Conservation (phyloP, 2,797 vertebrate genomes). For the Typhlichthys subterraneus region DNA sequence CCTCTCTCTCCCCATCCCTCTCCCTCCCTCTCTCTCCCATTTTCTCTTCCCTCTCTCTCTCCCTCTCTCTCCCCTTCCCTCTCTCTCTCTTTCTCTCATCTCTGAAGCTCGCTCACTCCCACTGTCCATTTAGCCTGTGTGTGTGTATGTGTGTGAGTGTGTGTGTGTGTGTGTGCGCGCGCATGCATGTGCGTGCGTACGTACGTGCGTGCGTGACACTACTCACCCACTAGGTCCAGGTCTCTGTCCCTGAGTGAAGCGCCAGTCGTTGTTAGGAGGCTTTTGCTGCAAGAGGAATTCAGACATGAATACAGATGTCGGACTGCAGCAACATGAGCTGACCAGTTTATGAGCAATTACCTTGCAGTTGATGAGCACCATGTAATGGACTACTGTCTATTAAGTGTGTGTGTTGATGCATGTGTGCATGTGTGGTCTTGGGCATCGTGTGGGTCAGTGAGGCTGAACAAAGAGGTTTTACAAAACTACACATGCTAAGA, state of each 20-base stretch:
- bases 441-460: constrained; percentile 9
- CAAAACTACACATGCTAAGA: constrained; percentile 26
- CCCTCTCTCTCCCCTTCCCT: constrained; percentile 13
- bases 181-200: background rate
- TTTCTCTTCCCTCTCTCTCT: constrained; percentile 7
- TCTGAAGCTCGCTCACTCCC: constrained; percentile 9
- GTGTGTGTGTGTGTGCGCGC: background rate
- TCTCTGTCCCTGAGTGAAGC: constrained; percentile 95
- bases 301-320: constrained; percentile 44
- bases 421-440: constrained; percentile 15
- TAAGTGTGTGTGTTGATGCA: constrained; percentile 17
- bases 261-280: constrained; percentile 97
- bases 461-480: constrained; percentile 34
- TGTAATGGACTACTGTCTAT: constrained; percentile 18
- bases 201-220: constrained; percentile 20
- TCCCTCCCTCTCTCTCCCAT: constrained; percentile 3
- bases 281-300: constrained; percentile 87
- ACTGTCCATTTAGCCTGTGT: constrained; percentile 2
- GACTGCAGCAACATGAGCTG: constrained; percentile 14
- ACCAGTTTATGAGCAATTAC: background rate
- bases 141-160: constrained; percentile 12
- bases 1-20: too few species aligned
- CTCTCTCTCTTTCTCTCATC: constrained; percentile 2
- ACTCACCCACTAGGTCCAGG: constrained; percentile 98
- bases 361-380: constrained; percentile 13